Evolutionary conservation across 2,888 invertebrate species (phyloP).

Genomic region (Hanleya hanleyi): DNA sequence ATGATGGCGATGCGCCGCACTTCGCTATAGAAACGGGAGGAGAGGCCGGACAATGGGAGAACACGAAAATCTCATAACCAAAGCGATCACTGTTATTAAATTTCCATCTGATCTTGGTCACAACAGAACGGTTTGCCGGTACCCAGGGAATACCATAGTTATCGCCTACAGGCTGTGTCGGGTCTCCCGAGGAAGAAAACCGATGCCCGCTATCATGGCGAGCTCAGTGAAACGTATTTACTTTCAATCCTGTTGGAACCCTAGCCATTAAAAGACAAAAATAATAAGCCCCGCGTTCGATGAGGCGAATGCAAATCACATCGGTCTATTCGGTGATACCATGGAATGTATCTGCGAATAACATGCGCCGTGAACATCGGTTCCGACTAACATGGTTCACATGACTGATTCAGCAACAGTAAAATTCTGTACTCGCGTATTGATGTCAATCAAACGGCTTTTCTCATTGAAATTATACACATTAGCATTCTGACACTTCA

Average conservation of each 20-base stretch:
- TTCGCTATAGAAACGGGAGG: not conserved
- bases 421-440: too few species aligned
- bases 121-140: not conserved
- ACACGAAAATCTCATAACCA: not conserved
- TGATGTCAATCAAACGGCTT: too few species aligned
- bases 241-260: conserved; percentile 5
- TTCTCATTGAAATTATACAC: too few species aligned
- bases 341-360: too few species aligned
- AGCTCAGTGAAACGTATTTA: not conserved
- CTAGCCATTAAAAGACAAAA: conserved; percentile 6
- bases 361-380: too few species aligned
- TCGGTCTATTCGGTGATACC: too few species aligned
- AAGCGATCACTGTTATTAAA: not conserved
- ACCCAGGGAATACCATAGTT: not conserved
- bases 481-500: too few species aligned
- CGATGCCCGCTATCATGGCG: not conserved
- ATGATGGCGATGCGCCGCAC: not conserved
- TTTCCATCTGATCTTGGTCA: not conserved
- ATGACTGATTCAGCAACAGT: too few species aligned
- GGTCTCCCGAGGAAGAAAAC: not conserved
- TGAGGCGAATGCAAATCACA: too few species aligned
- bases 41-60: not conserved
- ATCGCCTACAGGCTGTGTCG: not conserved
- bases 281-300: conserved; percentile 6
- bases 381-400: too few species aligned